Evolutionary conservation across 1,140 invertebrate genomes (phyloP).

Genomic region (Lamellibrachia luymesi): DNA sequence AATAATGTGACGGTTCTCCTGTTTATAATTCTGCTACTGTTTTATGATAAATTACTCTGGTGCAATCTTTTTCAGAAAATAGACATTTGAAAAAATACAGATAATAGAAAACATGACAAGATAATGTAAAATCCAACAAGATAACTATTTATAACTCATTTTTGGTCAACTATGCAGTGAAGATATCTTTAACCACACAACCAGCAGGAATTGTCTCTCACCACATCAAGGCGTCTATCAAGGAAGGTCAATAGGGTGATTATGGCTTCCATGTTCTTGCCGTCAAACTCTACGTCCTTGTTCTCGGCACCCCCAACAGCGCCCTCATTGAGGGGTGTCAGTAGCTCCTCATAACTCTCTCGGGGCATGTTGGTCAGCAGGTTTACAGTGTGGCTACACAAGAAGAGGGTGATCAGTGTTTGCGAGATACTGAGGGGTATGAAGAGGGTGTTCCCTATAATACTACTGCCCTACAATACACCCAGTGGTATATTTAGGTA

Average conservation of each 20-base stretch:
- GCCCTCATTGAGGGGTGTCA: conserved; percentile 56
- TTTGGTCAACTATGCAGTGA: neutral
- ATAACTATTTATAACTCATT: neutral
- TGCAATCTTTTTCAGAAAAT: neutral
- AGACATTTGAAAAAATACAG: neutral
- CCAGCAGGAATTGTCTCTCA: conserved; percentile 27
- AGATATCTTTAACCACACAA: neutral
- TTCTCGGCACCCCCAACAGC: conserved; percentile 45
- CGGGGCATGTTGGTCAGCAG: conserved; percentile 63
- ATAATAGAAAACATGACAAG: conserved; percentile 7
- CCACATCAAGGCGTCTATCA: conserved; percentile 62
- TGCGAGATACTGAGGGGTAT: neutral
- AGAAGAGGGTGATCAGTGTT: conserved; percentile 21
- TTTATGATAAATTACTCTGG: neutral
- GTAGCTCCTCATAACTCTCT: conserved; percentile 62
- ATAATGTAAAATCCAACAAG: conserved; percentile 15
- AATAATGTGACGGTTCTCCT: neutral
- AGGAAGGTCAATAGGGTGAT: conserved; percentile 69
- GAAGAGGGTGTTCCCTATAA: neutral
- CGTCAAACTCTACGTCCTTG: conserved; percentile 64
- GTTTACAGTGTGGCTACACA: conserved; percentile 65
- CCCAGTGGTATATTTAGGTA: no score
- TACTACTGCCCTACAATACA: no score
- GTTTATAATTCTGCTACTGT: no score
- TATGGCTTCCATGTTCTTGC: conserved; percentile 71